Conservation (phyloP, 1,140 invertebrate species). For the Leucophenga varia region DNA sequence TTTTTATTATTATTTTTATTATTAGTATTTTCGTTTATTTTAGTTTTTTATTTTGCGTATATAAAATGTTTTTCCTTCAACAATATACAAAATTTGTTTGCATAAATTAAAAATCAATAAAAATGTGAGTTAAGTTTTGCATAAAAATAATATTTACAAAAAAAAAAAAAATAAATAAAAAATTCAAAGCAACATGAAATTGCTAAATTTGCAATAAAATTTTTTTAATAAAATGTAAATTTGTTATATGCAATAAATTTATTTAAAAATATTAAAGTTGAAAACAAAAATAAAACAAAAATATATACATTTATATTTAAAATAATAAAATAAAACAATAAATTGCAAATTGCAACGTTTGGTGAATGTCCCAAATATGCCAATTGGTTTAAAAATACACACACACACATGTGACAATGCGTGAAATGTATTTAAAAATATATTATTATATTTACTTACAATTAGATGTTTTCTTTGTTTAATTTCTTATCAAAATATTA, state of each 20-base stretch:
- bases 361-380: constrained; percentile 55
- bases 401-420: no score
- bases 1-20: constrained; percentile 30
- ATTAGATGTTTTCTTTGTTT: no score
- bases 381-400: constrained; percentile 52
- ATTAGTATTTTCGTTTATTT: constrained; percentile 10
- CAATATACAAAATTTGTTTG: constrained; percentile 17
- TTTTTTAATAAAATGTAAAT: no score
- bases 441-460: no score
- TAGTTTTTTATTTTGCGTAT: neutral
- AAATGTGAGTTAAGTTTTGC: no score
- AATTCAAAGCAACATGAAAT: constrained; percentile 16
- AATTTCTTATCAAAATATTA: no score
- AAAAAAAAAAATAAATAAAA: constrained; percentile 19
- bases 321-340: neutral
- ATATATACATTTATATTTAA: neutral
- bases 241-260: no score
- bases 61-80: neutral
- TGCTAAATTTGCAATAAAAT: constrained; percentile 7
- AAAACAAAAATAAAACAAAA: neutral
- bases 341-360: constrained; percentile 23
- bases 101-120: constrained; percentile 11
- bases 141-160: constrained; percentile 24
- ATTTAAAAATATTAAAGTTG: no score
- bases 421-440: no score